Percentiles rank a stretch among this genome's conserved stretches.
Evolutionary conservation across 1,140 invertebrate genomes (phyloP).

Genomic region (Leptinotarsa texana): DNA sequence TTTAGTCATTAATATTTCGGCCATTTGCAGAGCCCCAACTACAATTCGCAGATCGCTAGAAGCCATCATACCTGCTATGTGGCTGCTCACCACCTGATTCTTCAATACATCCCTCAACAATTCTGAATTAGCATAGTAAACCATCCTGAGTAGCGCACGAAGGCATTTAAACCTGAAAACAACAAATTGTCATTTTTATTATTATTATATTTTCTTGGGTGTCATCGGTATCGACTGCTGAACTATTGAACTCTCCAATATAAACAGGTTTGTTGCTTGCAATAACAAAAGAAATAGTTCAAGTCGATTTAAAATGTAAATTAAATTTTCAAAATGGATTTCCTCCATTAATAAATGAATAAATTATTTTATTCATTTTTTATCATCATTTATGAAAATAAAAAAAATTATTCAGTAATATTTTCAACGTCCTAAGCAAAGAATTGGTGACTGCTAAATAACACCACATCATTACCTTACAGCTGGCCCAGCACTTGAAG

Average conservation of each 20-base stretch:
- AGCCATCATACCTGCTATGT: slow-evolving; percentile 97
- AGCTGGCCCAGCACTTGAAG: slow-evolving; percentile 60
- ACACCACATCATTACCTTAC: background rate
- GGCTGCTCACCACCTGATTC: slow-evolving; percentile 93
- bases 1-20: slow-evolving; percentile 94
- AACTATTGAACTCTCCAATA: no score
- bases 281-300: no score
- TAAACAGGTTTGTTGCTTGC: no score
- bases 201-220: no score
- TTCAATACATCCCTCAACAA: slow-evolving; percentile 86
- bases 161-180: slow-evolving; percentile 93
- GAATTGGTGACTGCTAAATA: background rate
- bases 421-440: no score
- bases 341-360: no score
- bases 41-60: slow-evolving; percentile 94
- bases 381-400: no score
- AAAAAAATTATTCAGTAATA: no score
- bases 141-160: slow-evolving; percentile 92
- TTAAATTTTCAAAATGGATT: no score
- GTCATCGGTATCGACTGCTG: no score
- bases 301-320: no score
- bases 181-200: background rate
- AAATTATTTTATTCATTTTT: no score
- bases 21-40: slow-evolving; percentile 95
- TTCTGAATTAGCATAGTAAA: slow-evolving; percentile 89